These are phyloP conservation scores for Parapristionchus giblindavisi DNA, from an alignment of 2,888 invertebrate genomes.

Conservation along the genomic window DNA sequence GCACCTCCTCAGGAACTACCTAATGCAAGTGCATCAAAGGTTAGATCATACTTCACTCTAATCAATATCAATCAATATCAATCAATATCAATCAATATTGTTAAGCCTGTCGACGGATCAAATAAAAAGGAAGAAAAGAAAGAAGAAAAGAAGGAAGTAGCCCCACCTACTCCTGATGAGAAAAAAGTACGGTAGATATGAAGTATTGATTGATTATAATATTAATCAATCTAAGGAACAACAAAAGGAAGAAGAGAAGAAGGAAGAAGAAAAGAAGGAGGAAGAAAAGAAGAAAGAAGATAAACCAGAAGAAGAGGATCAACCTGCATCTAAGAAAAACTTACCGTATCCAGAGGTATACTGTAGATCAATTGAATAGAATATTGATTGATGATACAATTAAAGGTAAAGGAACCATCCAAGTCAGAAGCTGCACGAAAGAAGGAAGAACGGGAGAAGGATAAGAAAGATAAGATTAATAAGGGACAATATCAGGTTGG, in stretches of 20 bases:
- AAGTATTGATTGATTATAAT: background rate
- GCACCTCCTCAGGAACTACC: slow-evolving; percentile 8
- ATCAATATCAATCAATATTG: too few species aligned
- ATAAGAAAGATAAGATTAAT: slow-evolving; percentile 25
- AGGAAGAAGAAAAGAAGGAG: slow-evolving; percentile 20
- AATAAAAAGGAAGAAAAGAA: slow-evolving; percentile 13
- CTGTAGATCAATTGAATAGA: slow-evolving; percentile 19
- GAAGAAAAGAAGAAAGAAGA: slow-evolving; percentile 16
- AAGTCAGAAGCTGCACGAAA: background rate
- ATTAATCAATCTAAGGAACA: background rate
- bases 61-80: too few species aligned
- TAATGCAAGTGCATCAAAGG: background rate
- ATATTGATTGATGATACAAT: slow-evolving; percentile 10
- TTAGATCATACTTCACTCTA: background rate
- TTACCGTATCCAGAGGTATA: slow-evolving; percentile 24
- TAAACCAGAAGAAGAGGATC: background rate
- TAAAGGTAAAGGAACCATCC: slow-evolving; percentile 17
- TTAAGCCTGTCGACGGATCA: too few species aligned
- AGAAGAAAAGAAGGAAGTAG: slow-evolving; percentile 10
- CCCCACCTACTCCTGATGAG: background rate
- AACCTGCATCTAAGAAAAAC: slow-evolving; percentile 3
- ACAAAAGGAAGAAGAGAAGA: background rate
- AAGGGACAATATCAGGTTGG: slow-evolving; percentile 10
- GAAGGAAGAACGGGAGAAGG: slow-evolving; percentile 20
- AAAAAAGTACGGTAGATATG: slow-evolving; percentile 4